These are phyloP conservation scores for Neogobius melanostomus DNA, from an alignment of 2,113 vertebrate species.

Conservation along the genomic window DNA sequence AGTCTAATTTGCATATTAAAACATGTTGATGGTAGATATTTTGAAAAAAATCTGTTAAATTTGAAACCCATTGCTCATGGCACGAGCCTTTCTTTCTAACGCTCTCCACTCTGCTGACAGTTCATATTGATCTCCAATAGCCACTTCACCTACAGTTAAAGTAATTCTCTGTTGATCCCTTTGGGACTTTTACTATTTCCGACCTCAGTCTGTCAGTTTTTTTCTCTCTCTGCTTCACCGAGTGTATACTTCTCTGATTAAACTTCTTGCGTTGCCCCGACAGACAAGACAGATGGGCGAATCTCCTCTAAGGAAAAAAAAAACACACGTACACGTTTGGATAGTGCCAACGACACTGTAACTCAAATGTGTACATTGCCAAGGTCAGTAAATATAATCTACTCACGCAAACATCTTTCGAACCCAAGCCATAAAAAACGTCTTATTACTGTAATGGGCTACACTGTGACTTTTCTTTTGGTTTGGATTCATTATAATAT, in stretches of 20 bases:
- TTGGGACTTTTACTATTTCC: conserved; percentile 4
- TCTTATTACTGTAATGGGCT: conserved; percentile 41
- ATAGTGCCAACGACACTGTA: conserved; percentile 31
- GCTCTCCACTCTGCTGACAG: background rate
- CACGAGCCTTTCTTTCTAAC: background rate
- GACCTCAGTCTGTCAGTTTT: background rate
- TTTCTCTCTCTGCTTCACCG: background rate
- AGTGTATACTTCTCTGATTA: conserved; percentile 8
- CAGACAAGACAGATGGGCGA: conserved; percentile 11
- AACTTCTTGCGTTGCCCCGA: conserved; percentile 5
- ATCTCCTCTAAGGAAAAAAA: background rate
- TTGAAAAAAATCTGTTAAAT: background rate
- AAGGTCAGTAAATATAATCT: conserved; percentile 53
- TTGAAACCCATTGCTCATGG: background rate
- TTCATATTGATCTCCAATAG: conserved; percentile 10
- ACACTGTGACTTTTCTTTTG: conserved; percentile 47
- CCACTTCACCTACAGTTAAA: background rate
- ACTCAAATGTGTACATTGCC: conserved; percentile 34
- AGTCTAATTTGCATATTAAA: background rate
- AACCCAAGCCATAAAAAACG: conserved; percentile 26
- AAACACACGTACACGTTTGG: conserved; percentile 5
- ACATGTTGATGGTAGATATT: no score
- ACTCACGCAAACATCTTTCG: background rate
- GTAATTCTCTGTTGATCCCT: conserved; percentile 4
- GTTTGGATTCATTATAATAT: conserved; percentile 39